Evolutionary conservation across 2,888 invertebrate species (phyloP).

Genomic region (Augochlorella aurata): DNA sequence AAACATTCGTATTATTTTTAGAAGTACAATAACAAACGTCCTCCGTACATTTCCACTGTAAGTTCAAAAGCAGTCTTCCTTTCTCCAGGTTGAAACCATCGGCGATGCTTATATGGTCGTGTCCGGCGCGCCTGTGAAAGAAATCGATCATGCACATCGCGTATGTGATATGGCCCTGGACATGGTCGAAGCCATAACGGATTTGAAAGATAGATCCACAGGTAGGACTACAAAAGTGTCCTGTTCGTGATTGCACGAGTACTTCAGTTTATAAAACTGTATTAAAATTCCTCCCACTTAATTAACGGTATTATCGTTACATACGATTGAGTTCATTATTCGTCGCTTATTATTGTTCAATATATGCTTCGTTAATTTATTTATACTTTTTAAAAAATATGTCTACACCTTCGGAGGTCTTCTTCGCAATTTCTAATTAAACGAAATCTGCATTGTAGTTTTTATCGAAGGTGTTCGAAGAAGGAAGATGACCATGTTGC

Average conservation of each 20-base stretch:
- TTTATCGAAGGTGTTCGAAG: too few species aligned
- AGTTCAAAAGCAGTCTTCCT: neutral
- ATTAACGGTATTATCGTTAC: neutral
- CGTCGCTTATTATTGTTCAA: too few species aligned
- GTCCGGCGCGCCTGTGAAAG: conserved; percentile 95
- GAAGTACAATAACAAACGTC: neutral
- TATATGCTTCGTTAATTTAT: too few species aligned
- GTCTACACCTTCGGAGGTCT: too few species aligned
- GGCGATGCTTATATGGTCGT: conserved; percentile 99
- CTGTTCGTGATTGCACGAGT: neutral
- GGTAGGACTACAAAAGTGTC: conserved; percentile 82
- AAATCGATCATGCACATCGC: conserved; percentile 94
- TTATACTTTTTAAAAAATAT: too few species aligned
- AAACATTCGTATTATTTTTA: neutral
- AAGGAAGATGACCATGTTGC: too few species aligned
- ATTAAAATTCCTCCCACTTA: neutral
- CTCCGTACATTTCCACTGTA: neutral
- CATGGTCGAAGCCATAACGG: conserved; percentile 96
- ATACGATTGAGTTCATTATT: neutral
- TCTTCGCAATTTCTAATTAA: too few species aligned
- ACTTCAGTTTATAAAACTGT: neutral
- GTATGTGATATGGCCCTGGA: conserved; percentile 98
- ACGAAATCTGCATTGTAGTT: too few species aligned
- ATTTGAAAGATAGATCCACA: conserved; percentile 95
- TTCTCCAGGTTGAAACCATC: conserved; percentile 94